Evolutionary conservation across 23 tunicate species (phyloP), one percentile per base, ranked within the genome.

Genomic region (Clavelina lepadiformis): DNA sequence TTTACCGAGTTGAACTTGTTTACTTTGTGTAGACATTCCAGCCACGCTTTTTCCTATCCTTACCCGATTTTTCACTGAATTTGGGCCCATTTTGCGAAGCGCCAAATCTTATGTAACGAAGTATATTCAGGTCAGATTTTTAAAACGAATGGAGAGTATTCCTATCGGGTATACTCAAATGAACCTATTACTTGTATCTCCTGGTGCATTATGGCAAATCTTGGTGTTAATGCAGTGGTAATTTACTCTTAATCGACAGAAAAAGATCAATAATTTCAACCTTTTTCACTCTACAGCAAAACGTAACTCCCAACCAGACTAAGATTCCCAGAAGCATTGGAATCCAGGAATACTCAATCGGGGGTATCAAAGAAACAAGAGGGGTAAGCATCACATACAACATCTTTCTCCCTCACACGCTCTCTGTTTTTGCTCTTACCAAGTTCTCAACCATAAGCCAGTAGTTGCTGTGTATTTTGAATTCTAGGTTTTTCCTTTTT

Each of bases 311-410:
- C 2, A 50, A 33, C 21, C 32, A 65, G 1, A 71, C 56, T 7
- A 81, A 81, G 34, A 58, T 81, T 3, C 88, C 88, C n/a, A 32
- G 79, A 13, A 28, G 13, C 20, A 26, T 81, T 7, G 88, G 88
- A 38, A 44, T 31, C 6, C 73, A 81, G 28, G 38, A 63, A 27
- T 81, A 75, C 35, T 53, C 67, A 1, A 63, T 81, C 29, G 88
- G 77, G 38, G 73, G 55, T 63, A 73, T 63, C 13, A 55, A 67
- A 18, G 88, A 72, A 36, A 37, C 7, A 18, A 72, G 79, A 81
- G 61, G 60, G 35, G 88, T 81, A 65, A 33, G 67, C n/a, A n/a
- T n/a, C n/a, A n/a, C n/a, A n/a, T n/a, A n/a, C n/a, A n/a, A n/a
- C n/a, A n/a, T n/a, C n/a, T n/a, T n/a, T n/a, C n/a, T n/a, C n/a